These are phyloP conservation scores for Diuraphis noxia DNA, from an alignment of 1,140 invertebrate species.

Conservation along the genomic window DNA sequence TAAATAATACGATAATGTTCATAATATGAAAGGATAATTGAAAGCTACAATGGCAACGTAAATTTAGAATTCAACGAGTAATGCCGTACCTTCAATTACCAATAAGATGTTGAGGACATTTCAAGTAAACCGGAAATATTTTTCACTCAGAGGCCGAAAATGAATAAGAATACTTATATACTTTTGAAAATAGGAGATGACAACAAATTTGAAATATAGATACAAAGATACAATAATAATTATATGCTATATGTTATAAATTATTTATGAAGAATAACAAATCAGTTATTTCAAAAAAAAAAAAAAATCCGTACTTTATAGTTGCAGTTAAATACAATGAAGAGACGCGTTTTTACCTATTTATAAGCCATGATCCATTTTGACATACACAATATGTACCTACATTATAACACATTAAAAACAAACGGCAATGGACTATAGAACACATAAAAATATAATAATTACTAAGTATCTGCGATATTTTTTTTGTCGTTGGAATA, in stretches of 20 bases:
- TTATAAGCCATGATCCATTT: not conserved
- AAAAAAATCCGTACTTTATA: not conserved
- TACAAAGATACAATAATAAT: not conserved
- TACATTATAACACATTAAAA: not conserved
- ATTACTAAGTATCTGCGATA: not conserved
- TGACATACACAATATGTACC: not conserved
- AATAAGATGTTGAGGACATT: not conserved
- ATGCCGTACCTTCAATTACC: not conserved
- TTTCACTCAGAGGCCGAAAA: not conserved
- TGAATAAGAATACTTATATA: not conserved
- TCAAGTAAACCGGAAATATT: not conserved
- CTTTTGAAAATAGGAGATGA: not conserved
- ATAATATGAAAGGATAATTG: too few relatives aligned
- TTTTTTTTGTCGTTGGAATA: not conserved
- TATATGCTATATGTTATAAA: not conserved
- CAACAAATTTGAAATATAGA: not conserved
- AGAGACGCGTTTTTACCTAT: slow-evolving; percentile 8
- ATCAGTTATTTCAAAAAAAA: not conserved
- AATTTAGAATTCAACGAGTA: not conserved
- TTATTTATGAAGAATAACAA: not conserved
- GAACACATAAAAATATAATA: not conserved
- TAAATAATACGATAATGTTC: not conserved
- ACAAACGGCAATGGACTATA: not conserved
- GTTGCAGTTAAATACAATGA: not conserved
- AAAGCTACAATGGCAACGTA: not conserved